Base-by-base conservation (phyloP, 2,113 vertebrate species). In the Taxidea taxus region DNA sequence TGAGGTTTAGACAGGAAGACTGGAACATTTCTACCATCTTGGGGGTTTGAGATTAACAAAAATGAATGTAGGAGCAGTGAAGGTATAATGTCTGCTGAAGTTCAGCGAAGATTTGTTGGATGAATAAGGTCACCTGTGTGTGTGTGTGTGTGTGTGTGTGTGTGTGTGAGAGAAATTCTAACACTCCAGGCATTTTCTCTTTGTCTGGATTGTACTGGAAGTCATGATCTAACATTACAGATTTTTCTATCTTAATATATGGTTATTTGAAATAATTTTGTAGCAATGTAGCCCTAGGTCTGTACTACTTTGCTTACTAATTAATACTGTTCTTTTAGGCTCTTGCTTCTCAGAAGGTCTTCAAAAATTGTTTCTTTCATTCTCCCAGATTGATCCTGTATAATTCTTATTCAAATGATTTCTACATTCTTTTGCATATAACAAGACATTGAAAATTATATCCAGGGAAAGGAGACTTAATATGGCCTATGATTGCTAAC, bases 251-350 rank as follows among this genome's bases (percentile, higher is more conserved):
- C 54, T 92, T 42, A 94, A 68, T 72, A 31, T 15, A 66, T 51
- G 31, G 12, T 66, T 87, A 92, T 90, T 82, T 90, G 81, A 93
- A 96, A 82, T 95, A 75, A 90, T 78, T 87, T 62, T 49, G 10
- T 88, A 72, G 44, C 49, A 60, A 2, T 70, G 4, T 77, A 74
- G 14, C 14, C 6, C 31, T 92, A 18, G 44, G 13, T 96, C 44
- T 90, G 42, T 10, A 75, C 31, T 91, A 34, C 72, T 47, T 82
- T 91, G n/a, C 42, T 66, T 49, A 68, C 8, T 72, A 83, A 81
- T 84, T 72, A 83, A 81, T 84, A 62, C 39, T 80, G 34, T 31
- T 27, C 34, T 86, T 87, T 96, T 58, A 89, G 8, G 23, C 4
- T 81, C 62, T 92, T 81, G 5, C 51, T 94, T 97, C 54, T 93